Evolutionary conservation across 2,888 invertebrate genomes (phyloP), one percentile per base, ranked within the genome.

Genomic region (Frankliniella intonsa): DNA sequence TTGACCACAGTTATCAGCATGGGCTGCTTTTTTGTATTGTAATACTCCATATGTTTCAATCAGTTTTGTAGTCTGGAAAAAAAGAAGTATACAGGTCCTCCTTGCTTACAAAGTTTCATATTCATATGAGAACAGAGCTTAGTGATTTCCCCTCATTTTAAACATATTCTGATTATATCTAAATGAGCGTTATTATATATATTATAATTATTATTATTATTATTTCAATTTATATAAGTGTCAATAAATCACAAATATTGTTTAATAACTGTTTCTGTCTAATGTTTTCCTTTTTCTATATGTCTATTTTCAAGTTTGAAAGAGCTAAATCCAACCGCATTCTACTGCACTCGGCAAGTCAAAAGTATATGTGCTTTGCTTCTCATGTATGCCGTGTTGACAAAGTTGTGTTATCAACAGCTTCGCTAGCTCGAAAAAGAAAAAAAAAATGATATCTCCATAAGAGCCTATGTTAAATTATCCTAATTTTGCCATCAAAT

Each of bases 161-260:
- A 76, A 25, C 22, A 76, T 76, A 76, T 76, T 76, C 69, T 76
- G 69, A 76, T 76, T 76, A 76, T 76, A 76, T 76, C 69, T 76
- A 76, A 76, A 76, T 76, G 69, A 22, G 69, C 69, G 69, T 76
- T 76, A 76, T 76, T 76, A 76, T 76, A 76, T 76, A 22, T 76
- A 76, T 76, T 25, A 76, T 69, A 11, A 69, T 69, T 22, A 69
- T 69, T 69, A 69, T 76, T 76, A 76, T 76, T 76, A 76, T 76
- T 76, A 76, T 76, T 76, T 76, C 69, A 76, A 25, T 76, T 76
- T 76, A 76, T 76, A 76, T 76, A 76, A 76, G 69, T 76, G 69
- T 76, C 69, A 76, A 76, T 76, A 76, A 76, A 76, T 76, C 69
- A 76, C 69, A 76, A 76, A 76, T 76, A 76, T 76, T 76, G 69